A percentile compares a stretch with the other conserved stretches of the same genome.
phyloP scores from a whole-genome alignment of 2,888 invertebrate genomes.

The Tiliacea citrago region DNA sequence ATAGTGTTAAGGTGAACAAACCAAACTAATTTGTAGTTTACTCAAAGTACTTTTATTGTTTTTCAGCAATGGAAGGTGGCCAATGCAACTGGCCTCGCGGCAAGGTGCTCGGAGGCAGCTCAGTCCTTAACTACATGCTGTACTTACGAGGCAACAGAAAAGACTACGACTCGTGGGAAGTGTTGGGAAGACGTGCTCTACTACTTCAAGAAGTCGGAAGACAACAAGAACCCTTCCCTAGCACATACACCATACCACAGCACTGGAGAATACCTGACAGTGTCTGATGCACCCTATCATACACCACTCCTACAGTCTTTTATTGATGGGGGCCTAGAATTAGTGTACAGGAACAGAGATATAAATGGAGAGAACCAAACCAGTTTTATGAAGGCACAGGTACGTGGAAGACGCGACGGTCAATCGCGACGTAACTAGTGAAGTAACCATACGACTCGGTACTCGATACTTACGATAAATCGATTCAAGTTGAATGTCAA shows the following conservation, averaged over 20 bases:
- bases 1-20: neutral
- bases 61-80: conserved; percentile 94
- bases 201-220: conserved; percentile 98
- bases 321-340: conserved; percentile 95
- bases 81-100: conserved; percentile 98
- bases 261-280: conserved; percentile 95
- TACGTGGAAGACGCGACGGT: conserved; percentile 96
- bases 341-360: conserved; percentile 96
- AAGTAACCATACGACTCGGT: no score
- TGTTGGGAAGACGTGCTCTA: conserved; percentile 94
- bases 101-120: conserved; percentile 97
- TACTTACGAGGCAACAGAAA: conserved; percentile 96
- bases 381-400: conserved; percentile 97
- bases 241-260: conserved; percentile 95
- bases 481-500: no score
- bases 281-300: conserved; percentile 96
- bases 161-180: conserved; percentile 98
- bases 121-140: conserved; percentile 97
- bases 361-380: conserved; percentile 96
- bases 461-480: no score
- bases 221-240: conserved; percentile 96
- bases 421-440: no score
- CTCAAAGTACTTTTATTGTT: neutral
- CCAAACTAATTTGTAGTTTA: neutral
- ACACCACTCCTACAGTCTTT: conserved; percentile 96